A percentile compares a stretch with the other conserved stretches of the same genome.
Evolutionary conservation across 2,797 vertebrate species (phyloP).

Genomic region (Hydrolagus colliei): DNA sequence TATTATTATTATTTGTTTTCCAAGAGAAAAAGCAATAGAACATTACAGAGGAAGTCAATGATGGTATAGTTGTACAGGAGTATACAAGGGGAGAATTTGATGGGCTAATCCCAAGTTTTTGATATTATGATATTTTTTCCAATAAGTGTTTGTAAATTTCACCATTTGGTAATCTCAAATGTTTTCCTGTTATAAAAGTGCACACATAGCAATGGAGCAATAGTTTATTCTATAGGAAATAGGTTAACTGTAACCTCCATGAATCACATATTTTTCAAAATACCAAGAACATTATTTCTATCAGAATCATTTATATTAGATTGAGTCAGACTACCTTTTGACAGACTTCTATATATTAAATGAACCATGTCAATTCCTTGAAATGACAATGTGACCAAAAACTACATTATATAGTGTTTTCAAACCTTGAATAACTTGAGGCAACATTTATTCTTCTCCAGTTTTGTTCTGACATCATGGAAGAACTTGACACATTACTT

Average conservation of each 20-base stretch:
- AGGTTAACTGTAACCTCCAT: not conserved
- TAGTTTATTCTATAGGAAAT: not conserved
- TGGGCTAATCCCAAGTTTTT: too few relatives aligned
- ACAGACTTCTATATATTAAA: constrained; percentile 39
- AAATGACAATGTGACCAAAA: constrained; percentile 41
- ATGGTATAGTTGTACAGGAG: too few relatives aligned
- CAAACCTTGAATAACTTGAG: constrained; percentile 48
- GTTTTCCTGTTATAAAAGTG: not conserved
- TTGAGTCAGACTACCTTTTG: constrained; percentile 38
- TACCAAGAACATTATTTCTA: constrained; percentile 28
- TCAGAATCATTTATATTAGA: constrained; percentile 44
- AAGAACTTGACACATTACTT: constrained; percentile 76
- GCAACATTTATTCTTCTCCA: constrained; percentile 52
- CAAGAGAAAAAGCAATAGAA: too few relatives aligned
- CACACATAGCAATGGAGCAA: not conserved
- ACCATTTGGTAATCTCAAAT: not conserved
- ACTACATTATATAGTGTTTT: constrained; percentile 40
- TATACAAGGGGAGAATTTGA: too few relatives aligned
- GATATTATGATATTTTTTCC: not conserved
- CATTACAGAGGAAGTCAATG: too few relatives aligned
- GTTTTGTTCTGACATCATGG: constrained; percentile 80
- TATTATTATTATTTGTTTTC: too few relatives aligned
- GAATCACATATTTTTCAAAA: constrained; percentile 7
- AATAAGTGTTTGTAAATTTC: not conserved
- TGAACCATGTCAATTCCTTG: constrained; percentile 43